Evolutionary conservation across 2,888 invertebrate species (phyloP), one percentile per base, ranked within the genome.

Genomic region (Drosophila neotestacea): DNA sequence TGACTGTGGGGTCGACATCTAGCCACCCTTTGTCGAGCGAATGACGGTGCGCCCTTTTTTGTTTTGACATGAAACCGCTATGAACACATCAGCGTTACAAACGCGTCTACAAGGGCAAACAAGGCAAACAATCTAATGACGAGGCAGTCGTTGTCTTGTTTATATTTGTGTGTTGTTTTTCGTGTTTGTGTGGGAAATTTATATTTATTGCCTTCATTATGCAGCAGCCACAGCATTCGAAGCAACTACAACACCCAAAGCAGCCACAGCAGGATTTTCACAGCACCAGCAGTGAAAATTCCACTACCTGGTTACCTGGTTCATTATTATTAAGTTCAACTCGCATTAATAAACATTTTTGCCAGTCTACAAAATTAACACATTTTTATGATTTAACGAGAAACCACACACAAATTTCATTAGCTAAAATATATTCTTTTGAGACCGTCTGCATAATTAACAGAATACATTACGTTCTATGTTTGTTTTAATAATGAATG

Each of bases 31-130:
- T 62, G 58, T 48, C 46, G n/a, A 22, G 39, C 28, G 50, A 27
- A 30, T 27, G 50, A 44, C 27, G 48, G 11, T 38, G 38, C 42
- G 60, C 83, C 87, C 79, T 68, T 79, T 91, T 91, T 91, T 92
- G 92, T 92, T 92, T 92, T 92, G 92, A 92, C 92, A 91, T 77
- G 85, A 90, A 91, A 91, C 91, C 92, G 91, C 92, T 90, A 92
- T 90, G 89, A 92, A 90, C 88, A 88, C 91, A 90, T 90, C 88
- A 85, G 81, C 72, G 88, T 81, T 87, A 84, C 85, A 84, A 85
- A 89, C 81, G 86, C 86, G 74, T 79, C 81, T 80, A 89, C 88
- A 82, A 52, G 67, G 72, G 60, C 44, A 76, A 76, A 76, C 76
- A 76, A 84, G 86, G 85, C 89, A 88, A 87, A 87, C 89, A 87